phyloP scores from a whole-genome alignment of 2,797 vertebrate species.

The Leptatherina wallacei region DNA sequence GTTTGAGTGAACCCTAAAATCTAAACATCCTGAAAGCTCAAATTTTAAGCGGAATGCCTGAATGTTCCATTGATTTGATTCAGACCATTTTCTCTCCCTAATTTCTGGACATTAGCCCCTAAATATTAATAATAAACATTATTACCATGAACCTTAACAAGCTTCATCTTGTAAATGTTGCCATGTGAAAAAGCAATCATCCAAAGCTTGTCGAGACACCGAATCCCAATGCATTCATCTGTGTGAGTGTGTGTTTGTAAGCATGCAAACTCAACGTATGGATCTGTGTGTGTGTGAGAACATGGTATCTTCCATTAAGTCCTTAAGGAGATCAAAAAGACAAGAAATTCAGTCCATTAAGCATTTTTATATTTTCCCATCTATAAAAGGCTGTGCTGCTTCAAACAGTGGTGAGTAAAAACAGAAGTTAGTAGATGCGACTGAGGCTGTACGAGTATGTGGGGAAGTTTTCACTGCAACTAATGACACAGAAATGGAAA shows the following conservation, averaged over 20 bases:
- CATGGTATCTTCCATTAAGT: background rate
- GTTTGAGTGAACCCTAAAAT: background rate
- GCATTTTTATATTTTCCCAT: background rate
- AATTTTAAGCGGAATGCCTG: background rate
- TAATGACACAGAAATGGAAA: conserved; percentile 1
- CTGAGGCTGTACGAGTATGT: background rate
- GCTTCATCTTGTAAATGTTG: background rate
- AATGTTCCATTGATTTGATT: background rate
- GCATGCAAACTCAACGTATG: background rate
- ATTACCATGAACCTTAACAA: background rate
- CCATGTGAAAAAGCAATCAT: background rate
- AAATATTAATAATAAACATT: background rate
- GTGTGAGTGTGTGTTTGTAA: background rate
- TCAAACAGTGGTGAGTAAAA: background rate
- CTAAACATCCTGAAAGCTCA: background rate
- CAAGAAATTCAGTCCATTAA: background rate
- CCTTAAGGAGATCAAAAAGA: background rate
- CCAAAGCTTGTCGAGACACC: background rate
- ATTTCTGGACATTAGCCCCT: background rate
- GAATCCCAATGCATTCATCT: background rate
- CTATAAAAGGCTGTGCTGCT: background rate
- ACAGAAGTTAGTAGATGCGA: background rate
- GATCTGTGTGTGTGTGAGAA: background rate
- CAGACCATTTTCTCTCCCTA: background rate
- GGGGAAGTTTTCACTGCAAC: background rate